These are phyloP conservation scores for Bhutanitis thaidina DNA, from an alignment of 2,888 invertebrate genomes.

Conservation along the genomic window DNA sequence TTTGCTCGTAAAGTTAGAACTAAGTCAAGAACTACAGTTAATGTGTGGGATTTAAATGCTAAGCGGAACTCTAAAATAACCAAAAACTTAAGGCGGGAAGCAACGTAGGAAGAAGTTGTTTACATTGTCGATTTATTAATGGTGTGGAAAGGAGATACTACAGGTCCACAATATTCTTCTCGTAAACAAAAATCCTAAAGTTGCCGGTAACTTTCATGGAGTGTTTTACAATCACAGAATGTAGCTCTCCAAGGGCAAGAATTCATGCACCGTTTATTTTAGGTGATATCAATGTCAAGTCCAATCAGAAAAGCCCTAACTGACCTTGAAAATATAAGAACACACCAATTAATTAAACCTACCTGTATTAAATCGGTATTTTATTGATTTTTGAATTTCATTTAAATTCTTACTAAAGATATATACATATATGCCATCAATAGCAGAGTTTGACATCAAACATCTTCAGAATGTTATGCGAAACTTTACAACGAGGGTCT, in stretches of 20 bases:
- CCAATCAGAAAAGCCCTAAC: too few species aligned
- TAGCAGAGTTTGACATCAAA: background rate
- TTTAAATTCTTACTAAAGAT: background rate
- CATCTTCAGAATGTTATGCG: background rate
- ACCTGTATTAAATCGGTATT: too few species aligned
- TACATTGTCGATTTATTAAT: conserved; percentile 7
- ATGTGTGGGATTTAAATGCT: background rate
- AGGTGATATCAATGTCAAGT: too few species aligned
- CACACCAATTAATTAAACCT: too few species aligned
- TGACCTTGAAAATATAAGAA: too few species aligned
- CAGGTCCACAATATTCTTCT: background rate
- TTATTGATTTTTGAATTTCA: too few species aligned
- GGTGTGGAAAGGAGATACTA: conserved; percentile 10
- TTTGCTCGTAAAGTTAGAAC: too few species aligned
- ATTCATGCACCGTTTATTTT: too few species aligned
- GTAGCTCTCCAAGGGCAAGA: background rate
- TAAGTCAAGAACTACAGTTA: too few species aligned
- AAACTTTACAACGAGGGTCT: background rate
- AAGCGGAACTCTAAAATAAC: background rate
- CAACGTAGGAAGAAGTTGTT: conserved; percentile 9
- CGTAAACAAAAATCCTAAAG: background rate
- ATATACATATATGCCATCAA: background rate
- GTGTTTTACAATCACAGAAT: background rate
- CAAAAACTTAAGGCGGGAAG: conserved; percentile 6
- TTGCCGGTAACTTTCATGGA: background rate